Base-by-base conservation (phyloP, 2,888 invertebrate genomes). In the Pantelozetes paolii region DNA sequence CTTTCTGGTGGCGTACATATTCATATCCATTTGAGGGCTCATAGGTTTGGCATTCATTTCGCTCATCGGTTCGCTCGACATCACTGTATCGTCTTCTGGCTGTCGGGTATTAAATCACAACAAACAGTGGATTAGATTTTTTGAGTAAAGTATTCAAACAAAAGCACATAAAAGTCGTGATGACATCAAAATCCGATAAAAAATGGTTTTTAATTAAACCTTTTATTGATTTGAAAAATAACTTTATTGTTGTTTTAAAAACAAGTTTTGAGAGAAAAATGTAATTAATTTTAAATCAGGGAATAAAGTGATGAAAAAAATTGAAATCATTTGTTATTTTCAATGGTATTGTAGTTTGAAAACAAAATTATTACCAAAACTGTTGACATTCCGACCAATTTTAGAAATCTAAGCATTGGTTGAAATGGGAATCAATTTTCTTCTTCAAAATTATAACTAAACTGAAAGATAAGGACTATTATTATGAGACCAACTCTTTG, bases 1-100 rank as follows among this genome's bases (percentile, higher is more conserved):
- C 71, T 79, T 79, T 30, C 78, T 40, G 13, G 79, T 79, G 11
- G 79, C 78, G 69, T 78, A 79, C 57, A 79, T 78, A 62, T 79
- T 79, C 40, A 78, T 75, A 67, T 79, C 78, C 74, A 79, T 74
- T 32, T 69, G 69, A 11, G 59, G 70, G 20, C 18, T 32, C n/a
- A 20, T 28, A 5, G 50, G 32, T 20, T 71, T 71, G 11, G 50
- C 26, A 20, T 50, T 70, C 32, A 74, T 50, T 20, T 74, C 74
- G 70, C 18, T 54, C 15, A n/a, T 57, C 26, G 42, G 13, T 32
- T 40, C 67, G 40, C 36, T 23, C 23, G 67, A 67, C 67, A 67
- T 67, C 40, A 23, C 67, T 23, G 67, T 67, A 42, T 75, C 75
- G 45, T 75, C 75, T 30, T 75, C 75, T 23, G 69, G 50, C 75